Evolutionary conservation across 2,888 invertebrate species (phyloP).

Genomic region (Phymatocera aterrima): DNA sequence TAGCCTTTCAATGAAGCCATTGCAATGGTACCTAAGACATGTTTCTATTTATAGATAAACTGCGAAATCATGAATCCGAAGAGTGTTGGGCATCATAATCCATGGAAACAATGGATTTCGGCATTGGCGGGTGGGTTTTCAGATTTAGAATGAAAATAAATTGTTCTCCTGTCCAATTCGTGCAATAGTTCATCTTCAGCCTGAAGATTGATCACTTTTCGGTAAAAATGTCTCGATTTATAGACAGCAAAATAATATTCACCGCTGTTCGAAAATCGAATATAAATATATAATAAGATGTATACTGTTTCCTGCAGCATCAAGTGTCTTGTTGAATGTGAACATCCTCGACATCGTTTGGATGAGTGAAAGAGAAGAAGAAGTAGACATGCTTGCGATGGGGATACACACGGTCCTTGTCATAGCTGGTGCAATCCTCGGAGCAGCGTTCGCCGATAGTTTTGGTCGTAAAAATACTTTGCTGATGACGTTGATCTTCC

Average conservation of each 20-base stretch:
- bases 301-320: background rate
- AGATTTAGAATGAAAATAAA: background rate
- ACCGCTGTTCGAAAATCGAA: background rate
- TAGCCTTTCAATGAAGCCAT: no score
- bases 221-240: background rate
- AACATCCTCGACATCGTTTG: background rate
- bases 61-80: background rate
- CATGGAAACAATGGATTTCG: constrained; percentile 7
- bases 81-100: background rate
- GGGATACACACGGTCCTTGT: background rate
- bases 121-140: constrained; percentile 12
- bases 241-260: background rate
- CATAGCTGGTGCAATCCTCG: background rate
- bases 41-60: background rate
- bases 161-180: no score
- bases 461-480: constrained; percentile 6
- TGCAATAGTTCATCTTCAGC: background rate
- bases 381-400: no score
- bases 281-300: background rate
- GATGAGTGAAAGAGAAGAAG: background rate
- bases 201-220: background rate
- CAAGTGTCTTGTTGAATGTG: background rate
- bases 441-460: background rate
- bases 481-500: background rate
- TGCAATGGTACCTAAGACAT: no score